These are phyloP conservation scores for Hipparchia sbordonii DNA, from an alignment of 2,888 invertebrate species.

Conservation along the genomic window DNA sequence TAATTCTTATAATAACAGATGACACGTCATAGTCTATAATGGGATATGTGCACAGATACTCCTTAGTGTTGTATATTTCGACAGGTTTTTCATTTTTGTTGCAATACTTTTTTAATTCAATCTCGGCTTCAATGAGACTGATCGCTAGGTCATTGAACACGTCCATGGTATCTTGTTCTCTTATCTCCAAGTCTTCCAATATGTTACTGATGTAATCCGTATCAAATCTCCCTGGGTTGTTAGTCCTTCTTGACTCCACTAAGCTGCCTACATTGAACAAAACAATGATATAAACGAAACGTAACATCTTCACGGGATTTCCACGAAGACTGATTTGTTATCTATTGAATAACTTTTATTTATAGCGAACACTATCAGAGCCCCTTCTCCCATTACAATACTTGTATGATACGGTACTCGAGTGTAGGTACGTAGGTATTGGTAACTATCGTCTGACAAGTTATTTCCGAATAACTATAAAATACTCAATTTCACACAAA, in stretches of 20 bases:
- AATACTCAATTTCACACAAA: no score
- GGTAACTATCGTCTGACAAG: no score
- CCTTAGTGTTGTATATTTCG: background rate
- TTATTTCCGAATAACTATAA: no score
- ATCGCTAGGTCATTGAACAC: background rate
- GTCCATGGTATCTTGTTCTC: constrained; percentile 1
- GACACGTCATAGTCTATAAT: background rate
- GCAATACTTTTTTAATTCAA: background rate
- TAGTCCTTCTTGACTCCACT: background rate
- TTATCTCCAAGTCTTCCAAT: background rate
- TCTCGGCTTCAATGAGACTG: background rate
- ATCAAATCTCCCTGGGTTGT: background rate
- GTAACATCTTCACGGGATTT: constrained; percentile 6
- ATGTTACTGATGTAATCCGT: background rate
- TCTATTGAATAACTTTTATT: background rate
- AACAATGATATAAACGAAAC: background rate
- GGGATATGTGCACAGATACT: background rate
- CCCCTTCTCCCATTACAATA: no score
- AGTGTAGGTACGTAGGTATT: no score
- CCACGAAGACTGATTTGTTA: constrained; percentile 5
- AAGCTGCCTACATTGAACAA: background rate
- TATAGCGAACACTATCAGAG: background rate
- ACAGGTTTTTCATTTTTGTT: constrained; percentile 6
- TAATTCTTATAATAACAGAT: background rate
- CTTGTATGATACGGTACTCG: no score